A percentile compares a stretch with the other conserved stretches of the same genome.
phyloP scores from a whole-genome alignment of 1,140 invertebrate genomes.

The Protaetia brevitarsis region DNA sequence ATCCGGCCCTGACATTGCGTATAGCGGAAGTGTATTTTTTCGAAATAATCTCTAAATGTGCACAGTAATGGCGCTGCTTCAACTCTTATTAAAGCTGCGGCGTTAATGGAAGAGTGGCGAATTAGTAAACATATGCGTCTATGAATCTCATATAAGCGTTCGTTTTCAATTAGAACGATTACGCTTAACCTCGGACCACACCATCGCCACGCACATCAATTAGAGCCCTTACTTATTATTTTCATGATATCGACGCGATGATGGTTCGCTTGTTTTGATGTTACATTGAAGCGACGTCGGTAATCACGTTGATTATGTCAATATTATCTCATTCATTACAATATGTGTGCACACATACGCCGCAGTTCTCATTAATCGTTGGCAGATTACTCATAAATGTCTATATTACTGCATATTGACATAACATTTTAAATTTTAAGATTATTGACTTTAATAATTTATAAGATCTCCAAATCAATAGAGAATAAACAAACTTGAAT shows the following conservation, averaged over 20 bases:
- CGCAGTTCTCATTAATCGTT: too few species aligned
- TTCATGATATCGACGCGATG: not conserved
- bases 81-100: not conserved
- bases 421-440: too few species aligned
- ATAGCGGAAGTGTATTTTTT: slow-evolving; percentile 10
- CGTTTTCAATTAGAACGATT: slow-evolving; percentile 15
- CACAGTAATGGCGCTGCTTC: not conserved
- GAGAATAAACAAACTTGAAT: too few species aligned
- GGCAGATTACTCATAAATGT: too few species aligned
- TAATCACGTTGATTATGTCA: too few species aligned
- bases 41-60: not conserved
- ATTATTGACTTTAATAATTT: too few species aligned
- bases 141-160: slow-evolving; percentile 3
- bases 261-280: not conserved
- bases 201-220: slow-evolving; percentile 17
- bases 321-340: too few species aligned
- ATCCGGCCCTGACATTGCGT: not conserved
- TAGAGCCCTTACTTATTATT: not conserved
- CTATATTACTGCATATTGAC: too few species aligned
- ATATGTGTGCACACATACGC: too few species aligned
- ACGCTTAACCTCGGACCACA: slow-evolving; percentile 10
- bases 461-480: too few species aligned
- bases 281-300: not conserved
- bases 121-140: not conserved
- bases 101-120: not conserved